phyloP scores from a whole-genome alignment of 2,113 vertebrate species.

The Xiphorhynchus elegans region DNA sequence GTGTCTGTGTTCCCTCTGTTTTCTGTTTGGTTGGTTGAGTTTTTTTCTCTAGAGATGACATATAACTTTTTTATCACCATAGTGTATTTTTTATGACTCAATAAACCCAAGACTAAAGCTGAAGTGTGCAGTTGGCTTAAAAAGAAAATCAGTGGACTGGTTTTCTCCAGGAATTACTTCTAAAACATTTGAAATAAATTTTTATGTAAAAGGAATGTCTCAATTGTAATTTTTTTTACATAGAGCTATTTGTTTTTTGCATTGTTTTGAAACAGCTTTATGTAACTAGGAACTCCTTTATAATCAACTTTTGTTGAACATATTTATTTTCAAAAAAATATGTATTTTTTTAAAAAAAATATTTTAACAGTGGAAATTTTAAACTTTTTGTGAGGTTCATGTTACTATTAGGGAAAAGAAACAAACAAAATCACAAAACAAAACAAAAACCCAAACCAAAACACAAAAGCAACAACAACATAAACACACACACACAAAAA shows the following conservation, averaged over 20 bases:
- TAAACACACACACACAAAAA: too few relatives aligned
- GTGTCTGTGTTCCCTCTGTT: neutral
- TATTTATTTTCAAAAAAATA: neutral
- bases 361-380: neutral
- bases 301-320: neutral
- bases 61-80: neutral
- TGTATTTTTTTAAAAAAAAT: neutral
- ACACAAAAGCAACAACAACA: too few relatives aligned
- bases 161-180: neutral
- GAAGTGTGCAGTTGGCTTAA: neutral
- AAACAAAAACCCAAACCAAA: neutral
- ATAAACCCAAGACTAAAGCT: neutral
- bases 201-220: neutral
- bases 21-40: neutral
- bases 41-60: neutral
- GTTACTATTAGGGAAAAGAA: neutral
- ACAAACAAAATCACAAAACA: neutral
- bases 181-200: neutral
- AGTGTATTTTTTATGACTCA: neutral
- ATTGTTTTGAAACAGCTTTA: neutral
- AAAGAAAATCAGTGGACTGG: neutral
- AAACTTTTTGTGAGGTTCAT: neutral
- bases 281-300: neutral
- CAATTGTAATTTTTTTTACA: neutral
- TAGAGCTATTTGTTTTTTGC: neutral